Conservation (phyloP, 2,797 vertebrate genomes). For the Thunnus albacares region DNA sequence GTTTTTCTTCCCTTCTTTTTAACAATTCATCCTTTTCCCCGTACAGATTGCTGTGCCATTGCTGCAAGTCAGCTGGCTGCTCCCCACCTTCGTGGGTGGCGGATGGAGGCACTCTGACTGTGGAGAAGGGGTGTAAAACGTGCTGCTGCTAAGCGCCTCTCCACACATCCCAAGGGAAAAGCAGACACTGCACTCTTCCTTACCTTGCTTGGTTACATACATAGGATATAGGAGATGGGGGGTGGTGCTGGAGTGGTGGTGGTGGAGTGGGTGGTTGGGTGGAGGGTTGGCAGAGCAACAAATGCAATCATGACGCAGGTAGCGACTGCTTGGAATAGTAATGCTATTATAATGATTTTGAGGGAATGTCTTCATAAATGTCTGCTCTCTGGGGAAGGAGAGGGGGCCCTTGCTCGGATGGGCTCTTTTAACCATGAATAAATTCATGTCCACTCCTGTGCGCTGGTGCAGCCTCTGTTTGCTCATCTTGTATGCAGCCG, state of each 20-base stretch:
- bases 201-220: constrained; percentile 53
- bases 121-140: constrained; percentile 60
- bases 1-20: constrained; percentile 26
- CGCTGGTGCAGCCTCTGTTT: constrained; percentile 74
- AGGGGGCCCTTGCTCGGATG: constrained; percentile 55
- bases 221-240: constrained; percentile 20
- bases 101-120: constrained; percentile 57
- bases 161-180: constrained; percentile 64
- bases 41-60: constrained; percentile 50
- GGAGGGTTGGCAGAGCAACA: constrained; percentile 58
- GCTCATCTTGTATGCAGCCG: constrained; percentile 83
- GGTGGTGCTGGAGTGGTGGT: neutral
- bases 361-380: constrained; percentile 88
- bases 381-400: constrained; percentile 79
- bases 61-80: constrained; percentile 46
- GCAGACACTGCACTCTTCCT: constrained; percentile 53
- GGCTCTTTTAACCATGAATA: constrained; percentile 84
- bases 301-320: constrained; percentile 77
- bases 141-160: constrained; percentile 57
- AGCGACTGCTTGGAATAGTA: constrained; percentile 78
- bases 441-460: constrained; percentile 82
- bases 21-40: constrained; percentile 27
- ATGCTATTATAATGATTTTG: constrained; percentile 82
- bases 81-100: constrained; percentile 15
- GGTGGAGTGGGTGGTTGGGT: constrained; percentile 24